Percentiles rank a stretch among this genome's conserved stretches.
Conservation (phyloP, 2,113 vertebrate species). For the Meriones unguiculatus region DNA sequence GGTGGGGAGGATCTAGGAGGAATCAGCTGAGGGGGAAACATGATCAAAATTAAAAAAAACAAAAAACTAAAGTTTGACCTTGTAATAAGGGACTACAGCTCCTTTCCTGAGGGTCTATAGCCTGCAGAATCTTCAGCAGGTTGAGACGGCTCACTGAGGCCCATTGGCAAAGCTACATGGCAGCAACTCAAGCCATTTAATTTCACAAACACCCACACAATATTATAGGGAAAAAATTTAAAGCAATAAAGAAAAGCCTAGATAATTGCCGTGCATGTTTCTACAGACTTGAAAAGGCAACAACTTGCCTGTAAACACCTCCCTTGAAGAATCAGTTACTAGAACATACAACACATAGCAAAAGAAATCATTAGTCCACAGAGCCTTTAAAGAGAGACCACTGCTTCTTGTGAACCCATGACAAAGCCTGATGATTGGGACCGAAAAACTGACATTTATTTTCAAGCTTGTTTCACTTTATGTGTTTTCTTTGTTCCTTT, state of each 20-base stretch:
- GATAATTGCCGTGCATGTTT: slow-evolving; percentile 77
- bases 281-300: slow-evolving; percentile 77
- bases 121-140: slow-evolving; percentile 1
- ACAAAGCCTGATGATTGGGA: neutral
- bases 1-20: neutral
- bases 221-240: slow-evolving; percentile 53
- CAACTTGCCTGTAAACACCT: slow-evolving; percentile 60
- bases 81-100: neutral
- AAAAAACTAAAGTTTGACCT: neutral
- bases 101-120: slow-evolving; percentile 12
- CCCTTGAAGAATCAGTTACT: slow-evolving; percentile 54
- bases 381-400: slow-evolving; percentile 16
- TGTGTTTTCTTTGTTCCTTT: neutral
- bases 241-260: slow-evolving; percentile 5
- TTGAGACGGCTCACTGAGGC: slow-evolving; percentile 22
- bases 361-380: slow-evolving; percentile 35
- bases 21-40: neutral
- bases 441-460: neutral
- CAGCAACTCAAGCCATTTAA: slow-evolving; percentile 50
- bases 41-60: neutral
- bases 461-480: neutral
- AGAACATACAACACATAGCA: neutral
- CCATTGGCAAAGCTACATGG: slow-evolving; percentile 16
- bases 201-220: slow-evolving; percentile 73
- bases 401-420: neutral